Evolutionary conservation across 2,888 invertebrate genomes (phyloP).

Genomic region (Coecobrya sp.): DNA sequence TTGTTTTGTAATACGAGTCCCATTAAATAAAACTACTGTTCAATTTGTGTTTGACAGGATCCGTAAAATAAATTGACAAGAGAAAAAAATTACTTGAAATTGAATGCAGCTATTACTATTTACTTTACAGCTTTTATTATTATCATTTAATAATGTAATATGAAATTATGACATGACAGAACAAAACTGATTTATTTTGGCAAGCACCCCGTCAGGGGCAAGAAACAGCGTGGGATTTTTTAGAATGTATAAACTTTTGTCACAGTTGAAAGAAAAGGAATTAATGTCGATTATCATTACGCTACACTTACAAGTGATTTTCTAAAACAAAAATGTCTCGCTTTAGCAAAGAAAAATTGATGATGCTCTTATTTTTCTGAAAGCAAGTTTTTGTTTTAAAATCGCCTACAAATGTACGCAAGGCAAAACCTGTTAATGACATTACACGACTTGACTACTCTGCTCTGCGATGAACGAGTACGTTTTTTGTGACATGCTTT

Average conservation of each 20-base stretch:
- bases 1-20: constrained; percentile 34
- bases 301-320: not conserved
- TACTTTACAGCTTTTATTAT: not conserved
- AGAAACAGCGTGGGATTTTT: constrained; percentile 71
- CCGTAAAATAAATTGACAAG: too few species aligned
- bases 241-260: not conserved
- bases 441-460: constrained; percentile 45
- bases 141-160: not conserved
- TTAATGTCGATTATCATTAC: not conserved
- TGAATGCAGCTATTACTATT: constrained; percentile 47
- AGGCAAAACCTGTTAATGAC: constrained; percentile 73
- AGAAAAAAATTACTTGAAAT: constrained; percentile 46
- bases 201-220: not conserved
- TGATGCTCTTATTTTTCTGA: not conserved
- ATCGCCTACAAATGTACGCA: not conserved
- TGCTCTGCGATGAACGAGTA: not conserved
- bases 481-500: not conserved
- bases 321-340: not conserved
- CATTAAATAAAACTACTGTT: not conserved
- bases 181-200: not conserved
- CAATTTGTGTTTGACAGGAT: not conserved
- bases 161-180: not conserved
- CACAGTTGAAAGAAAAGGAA: not conserved
- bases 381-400: not conserved
- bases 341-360: not conserved